These are phyloP conservation scores for Crocallis elinguaria DNA, from an alignment of 2,888 invertebrate genomes.

Conservation along the genomic window DNA sequence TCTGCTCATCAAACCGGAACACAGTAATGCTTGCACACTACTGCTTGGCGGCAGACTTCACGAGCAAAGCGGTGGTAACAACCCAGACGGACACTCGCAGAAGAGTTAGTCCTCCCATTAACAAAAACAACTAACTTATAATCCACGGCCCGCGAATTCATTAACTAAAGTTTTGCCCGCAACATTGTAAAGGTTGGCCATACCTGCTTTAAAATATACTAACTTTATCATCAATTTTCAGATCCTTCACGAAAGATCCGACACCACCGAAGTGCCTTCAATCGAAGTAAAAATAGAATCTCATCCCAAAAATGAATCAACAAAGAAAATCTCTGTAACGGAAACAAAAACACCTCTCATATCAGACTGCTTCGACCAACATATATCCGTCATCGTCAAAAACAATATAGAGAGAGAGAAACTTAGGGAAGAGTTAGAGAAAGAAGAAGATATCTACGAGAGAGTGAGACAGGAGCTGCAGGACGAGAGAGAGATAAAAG, in stretches of 20 bases:
- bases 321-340: slow-evolving; percentile 41
- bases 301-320: slow-evolving; percentile 27
- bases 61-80: no score
- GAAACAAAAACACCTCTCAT: slow-evolving; percentile 48
- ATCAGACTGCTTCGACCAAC: slow-evolving; percentile 44
- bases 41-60: no score
- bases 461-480: slow-evolving; percentile 33
- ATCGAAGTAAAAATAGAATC: slow-evolving; percentile 43
- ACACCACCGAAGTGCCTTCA: slow-evolving; percentile 59
- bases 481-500: slow-evolving; percentile 19
- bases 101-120: no score
- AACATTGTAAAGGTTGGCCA: no score
- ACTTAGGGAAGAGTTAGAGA: slow-evolving; percentile 30
- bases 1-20: no score
- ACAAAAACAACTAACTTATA: no score
- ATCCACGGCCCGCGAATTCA: no score
- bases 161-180: no score
- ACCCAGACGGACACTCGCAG: no score
- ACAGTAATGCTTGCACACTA: no score
- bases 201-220: no score
- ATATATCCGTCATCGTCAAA: slow-evolving; percentile 29
- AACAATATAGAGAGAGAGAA: slow-evolving; percentile 27
- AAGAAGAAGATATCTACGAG: slow-evolving; percentile 39
- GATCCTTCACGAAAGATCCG: slow-evolving; percentile 45
- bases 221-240: slow-evolving; percentile 50